A percentile compares a stretch with the other conserved stretches of the same genome.
Conservation (phyloP, 2,888 invertebrate species). For the Ennomos quercinarius region DNA sequence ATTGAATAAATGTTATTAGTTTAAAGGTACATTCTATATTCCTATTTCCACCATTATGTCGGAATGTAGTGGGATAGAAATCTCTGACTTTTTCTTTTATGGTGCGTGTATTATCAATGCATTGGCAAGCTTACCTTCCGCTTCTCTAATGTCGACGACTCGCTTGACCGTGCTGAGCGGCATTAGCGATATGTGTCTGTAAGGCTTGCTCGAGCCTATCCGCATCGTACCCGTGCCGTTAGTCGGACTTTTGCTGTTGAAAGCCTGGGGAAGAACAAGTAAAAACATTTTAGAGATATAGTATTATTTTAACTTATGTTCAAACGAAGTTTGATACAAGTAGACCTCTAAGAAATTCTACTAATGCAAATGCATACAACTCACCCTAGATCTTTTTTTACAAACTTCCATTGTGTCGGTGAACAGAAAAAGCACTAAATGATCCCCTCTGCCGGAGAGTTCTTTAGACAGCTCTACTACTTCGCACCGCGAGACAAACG, state of each 20-base stretch:
- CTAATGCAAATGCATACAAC: conserved; percentile 19
- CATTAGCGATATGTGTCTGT: conserved; percentile 96
- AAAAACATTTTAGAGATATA: no score
- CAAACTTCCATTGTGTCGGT: conserved; percentile 97
- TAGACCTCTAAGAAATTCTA: no score
- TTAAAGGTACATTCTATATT: no score
- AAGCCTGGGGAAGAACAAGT: conserved; percentile 59
- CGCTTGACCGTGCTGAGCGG: conserved; percentile 95
- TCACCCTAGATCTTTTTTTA: conserved; percentile 91
- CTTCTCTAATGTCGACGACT: conserved; percentile 95
- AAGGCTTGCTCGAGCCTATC: conserved; percentile 91
- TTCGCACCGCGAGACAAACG: conserved; percentile 94
- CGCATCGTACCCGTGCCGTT: conserved; percentile 86
- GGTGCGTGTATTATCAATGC: no score
- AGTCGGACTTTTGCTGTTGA: conserved; percentile 84
- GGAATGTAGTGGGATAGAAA: no score
- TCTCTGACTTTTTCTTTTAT: no score
- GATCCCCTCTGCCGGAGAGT: conserved; percentile 94
- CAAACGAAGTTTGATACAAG: not conserved
- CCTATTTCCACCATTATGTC: no score
- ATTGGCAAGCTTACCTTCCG: conserved; percentile 86
- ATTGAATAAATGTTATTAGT: no score
- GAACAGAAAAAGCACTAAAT: conserved; percentile 95
- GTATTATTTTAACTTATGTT: no score
- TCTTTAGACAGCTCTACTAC: conserved; percentile 94